Evolutionary conservation across 2,113 vertebrate species (phyloP), one percentile per base, ranked within the genome.

Genomic region (Tapirus terrestris): DNA sequence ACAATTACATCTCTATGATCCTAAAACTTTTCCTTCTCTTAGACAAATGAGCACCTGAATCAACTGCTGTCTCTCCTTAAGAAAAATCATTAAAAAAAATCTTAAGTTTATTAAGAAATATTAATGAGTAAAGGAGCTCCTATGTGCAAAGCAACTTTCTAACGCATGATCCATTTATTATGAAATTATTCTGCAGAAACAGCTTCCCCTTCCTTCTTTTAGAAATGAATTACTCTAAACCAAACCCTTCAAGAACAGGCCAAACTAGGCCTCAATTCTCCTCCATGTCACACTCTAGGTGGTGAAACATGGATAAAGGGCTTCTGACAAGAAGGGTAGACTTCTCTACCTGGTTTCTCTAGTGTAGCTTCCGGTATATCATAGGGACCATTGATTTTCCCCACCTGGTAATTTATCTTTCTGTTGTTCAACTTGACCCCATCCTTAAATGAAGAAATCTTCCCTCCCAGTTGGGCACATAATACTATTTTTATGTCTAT

Each of bases 31-130:
- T 72, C 7, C 58, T n/a, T 84, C 82, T 96, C 65, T 9, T 53
- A 94, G 88, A 83, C 45, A 83, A 56, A 88, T 75, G 87, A 76
- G 91, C 45, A 65, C 60, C 53, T 70, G 45, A 81, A 27, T 67
- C 76, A 60, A 83, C 76, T 88, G 31, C 65, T 70, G 23, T 91
- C 25, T 91, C 53, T 87, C 60, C 68, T 93, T 70, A 16, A 82
- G 77, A 76, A 92, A 53, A 20, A 67, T 27, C 84, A 45, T 82
- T 72, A 25, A 1, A 70, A 76, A 86, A 94, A 89, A 72, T 72
- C n/a, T 81, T 91, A 94, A 60, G 21, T 92, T 96, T 76, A 61
- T 89, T 88, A 33, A 82, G 45, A 94, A 79, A 94, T 65, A 79
- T 72, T 51, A 75, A 51, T 81, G 81, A 76, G n/a, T 36, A 36